phyloP scores from a whole-genome alignment of 2,888 invertebrate genomes.

The Chromoteleia sp. region DNA sequence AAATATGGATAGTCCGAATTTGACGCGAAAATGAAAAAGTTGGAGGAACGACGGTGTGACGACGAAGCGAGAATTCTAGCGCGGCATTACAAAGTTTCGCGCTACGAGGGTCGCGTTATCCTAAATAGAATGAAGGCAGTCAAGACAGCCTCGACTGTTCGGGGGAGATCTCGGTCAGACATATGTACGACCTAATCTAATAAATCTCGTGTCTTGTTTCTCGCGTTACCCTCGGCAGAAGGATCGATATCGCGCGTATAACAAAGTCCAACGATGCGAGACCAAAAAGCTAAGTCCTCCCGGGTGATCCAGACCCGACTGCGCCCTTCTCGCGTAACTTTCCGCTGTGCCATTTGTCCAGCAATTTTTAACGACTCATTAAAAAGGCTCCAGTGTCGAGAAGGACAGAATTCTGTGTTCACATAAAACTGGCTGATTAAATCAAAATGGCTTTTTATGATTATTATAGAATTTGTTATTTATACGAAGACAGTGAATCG shows the following conservation, averaged over 20 bases:
- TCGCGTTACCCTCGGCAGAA: conserved; percentile 71
- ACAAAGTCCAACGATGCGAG: conserved; percentile 19
- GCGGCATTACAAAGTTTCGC: conserved; percentile 48
- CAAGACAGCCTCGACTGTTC: conserved; percentile 48
- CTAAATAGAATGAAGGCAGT: conserved; percentile 64
- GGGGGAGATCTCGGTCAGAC: conserved; percentile 67
- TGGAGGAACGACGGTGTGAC: background rate
- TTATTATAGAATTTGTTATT: too few relatives aligned
- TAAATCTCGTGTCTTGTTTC: conserved; percentile 74
- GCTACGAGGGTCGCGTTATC: conserved; percentile 58
- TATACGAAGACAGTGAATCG: too few relatives aligned
- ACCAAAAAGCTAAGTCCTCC: conserved; percentile 17
- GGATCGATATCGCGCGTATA: conserved; percentile 70
- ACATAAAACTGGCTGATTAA: too few relatives aligned
- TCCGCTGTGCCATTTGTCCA: too few relatives aligned
- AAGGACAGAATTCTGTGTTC: too few relatives aligned
- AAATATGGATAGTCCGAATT: conserved; percentile 37
- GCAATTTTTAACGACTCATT: too few relatives aligned
- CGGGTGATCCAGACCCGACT: conserved; percentile 12
- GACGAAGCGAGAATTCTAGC: conserved; percentile 30
- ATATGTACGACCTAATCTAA: conserved; percentile 75
- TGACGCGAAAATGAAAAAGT: conserved; percentile 40
- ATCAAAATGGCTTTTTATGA: too few relatives aligned
- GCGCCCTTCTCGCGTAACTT: background rate
- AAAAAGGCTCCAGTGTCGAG: too few relatives aligned